These are phyloP conservation scores for Mythimna loreyi DNA, from an alignment of 2,888 invertebrate species.

Conservation along the genomic window DNA sequence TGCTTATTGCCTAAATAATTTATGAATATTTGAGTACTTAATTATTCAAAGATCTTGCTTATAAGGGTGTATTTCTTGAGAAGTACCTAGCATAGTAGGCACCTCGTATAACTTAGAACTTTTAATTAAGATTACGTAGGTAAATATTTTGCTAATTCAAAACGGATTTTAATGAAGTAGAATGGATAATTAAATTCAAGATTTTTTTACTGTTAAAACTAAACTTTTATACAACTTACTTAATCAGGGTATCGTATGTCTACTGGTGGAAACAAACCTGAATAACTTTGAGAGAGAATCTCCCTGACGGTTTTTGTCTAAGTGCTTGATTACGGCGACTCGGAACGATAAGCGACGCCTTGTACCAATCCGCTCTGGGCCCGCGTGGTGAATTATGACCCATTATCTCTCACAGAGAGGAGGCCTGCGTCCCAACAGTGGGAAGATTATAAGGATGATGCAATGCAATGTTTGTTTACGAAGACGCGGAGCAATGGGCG, in stretches of 20 bases:
- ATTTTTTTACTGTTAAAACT: conserved; percentile 16
- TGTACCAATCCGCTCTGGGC: no score
- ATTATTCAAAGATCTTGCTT: conserved; percentile 40
- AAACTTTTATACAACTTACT: neutral
- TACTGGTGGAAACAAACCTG: neutral
- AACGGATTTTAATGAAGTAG: conserved; percentile 9
- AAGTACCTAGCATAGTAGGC: neutral
- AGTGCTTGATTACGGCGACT: no score
- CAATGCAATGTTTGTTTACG: no score
- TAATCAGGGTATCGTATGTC: neutral
- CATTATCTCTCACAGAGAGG: no score
- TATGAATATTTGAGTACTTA: conserved; percentile 54
- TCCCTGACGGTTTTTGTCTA: no score
- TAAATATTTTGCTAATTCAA: conserved; percentile 33
- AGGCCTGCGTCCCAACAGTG: no score
- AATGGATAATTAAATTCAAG: neutral
- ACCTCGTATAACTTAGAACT: conserved; percentile 22
- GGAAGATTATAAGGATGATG: no score
- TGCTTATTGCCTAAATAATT: conserved; percentile 44
- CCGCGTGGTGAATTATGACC: no score
- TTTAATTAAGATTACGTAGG: conserved; percentile 36
- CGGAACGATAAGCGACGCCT: no score
- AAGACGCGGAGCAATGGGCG: no score
- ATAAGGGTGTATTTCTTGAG: conserved; percentile 33
- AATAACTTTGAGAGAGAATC: neutral